A percentile compares a stretch with the other conserved stretches of the same genome.
phyloP scores from a whole-genome alignment of 2,797 vertebrate genomes.

The Pseudopleuronectes americanus region DNA sequence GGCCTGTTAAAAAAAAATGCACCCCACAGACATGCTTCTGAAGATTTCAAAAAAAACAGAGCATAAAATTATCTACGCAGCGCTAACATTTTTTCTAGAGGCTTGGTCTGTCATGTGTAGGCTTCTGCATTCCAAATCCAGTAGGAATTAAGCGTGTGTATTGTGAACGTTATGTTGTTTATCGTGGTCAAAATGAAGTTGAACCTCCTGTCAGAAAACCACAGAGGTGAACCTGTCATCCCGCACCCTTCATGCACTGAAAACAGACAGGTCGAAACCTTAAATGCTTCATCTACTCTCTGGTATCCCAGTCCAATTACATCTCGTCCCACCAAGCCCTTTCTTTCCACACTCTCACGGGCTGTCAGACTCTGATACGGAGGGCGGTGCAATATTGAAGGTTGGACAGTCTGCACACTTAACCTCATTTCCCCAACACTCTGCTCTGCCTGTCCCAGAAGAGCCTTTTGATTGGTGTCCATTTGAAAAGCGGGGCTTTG shows the following conservation, averaged over 20 bases:
- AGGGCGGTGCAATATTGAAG: conserved; percentile 72
- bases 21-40: conserved; percentile 71
- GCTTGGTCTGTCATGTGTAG: conserved; percentile 26
- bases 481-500: conserved; percentile 67
- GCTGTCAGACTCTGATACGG: conserved; percentile 78
- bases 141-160: conserved; percentile 13
- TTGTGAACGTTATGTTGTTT: conserved; percentile 40
- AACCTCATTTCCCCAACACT: conserved; percentile 79
- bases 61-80: conserved; percentile 62
- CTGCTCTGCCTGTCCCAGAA: conserved; percentile 62
- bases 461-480: conserved; percentile 76
- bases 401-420: conserved; percentile 78
- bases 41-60: conserved; percentile 60
- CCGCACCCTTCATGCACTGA: conserved; percentile 54
- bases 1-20: conserved; percentile 62
- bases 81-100: conserved; percentile 47
- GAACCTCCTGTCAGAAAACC: conserved; percentile 36
- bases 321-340: conserved; percentile 64
- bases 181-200: conserved; percentile 37
- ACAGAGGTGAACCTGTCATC: conserved; percentile 58
- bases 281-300: conserved; percentile 75
- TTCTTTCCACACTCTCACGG: conserved; percentile 69
- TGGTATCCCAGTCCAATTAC: conserved; percentile 81
- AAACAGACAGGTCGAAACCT: conserved; percentile 67
- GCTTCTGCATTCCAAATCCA: conserved; percentile 18